Evolutionary conservation across 2,113 vertebrate species (phyloP), one percentile per base, ranked within the genome.

Genomic region (Anhinga rufa): DNA sequence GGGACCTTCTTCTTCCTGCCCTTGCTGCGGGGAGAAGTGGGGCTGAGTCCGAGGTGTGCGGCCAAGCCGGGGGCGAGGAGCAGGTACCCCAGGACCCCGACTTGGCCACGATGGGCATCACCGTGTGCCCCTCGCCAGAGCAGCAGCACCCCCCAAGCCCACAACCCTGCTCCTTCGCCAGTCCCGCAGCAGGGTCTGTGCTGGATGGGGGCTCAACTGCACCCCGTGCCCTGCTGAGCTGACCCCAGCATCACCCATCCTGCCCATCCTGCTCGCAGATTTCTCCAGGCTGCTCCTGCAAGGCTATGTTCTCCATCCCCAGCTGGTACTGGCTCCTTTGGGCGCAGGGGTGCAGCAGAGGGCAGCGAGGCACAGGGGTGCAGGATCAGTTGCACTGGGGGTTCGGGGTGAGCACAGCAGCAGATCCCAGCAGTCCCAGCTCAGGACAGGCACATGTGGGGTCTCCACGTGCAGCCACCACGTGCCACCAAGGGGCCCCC

Each of bases 21-120:
- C 72, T 96, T 98, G 96, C 98, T 98, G 92, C 3, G 12, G 62
- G 79, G 62, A 84, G 81, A 92, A 87, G 79, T 1, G 20, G 49
- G 66, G 80, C 49, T 80, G 51, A 95, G 86, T 65, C 32, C 3
- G 2, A 15, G 22, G 69, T 1, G 5, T 25, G 29, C 0, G n/a
- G 71, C 40, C 69, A 40, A 62, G 10, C 20, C 4, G 5, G 46
- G 44, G 28, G 9, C 2, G 9, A 49, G 19, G 24, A 80, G 31
- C 7, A 11, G 15, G 8, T 32, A 12, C 26, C 57, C 65, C 3
- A 0, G 42, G 18, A n/a, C 19, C 61, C 70, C 4, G 1, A 0
- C 1, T 3, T 32, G 46, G 16, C 31, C 29, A 14, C 0, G 4
- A 11, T 5, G 16, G 25, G 38, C 29, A 46, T 58, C 1, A 1